A percentile compares a stretch with the other conserved stretches of the same genome.
Conservation (phyloP, 2,113 vertebrate genomes). For the Catagonus wagneri region DNA sequence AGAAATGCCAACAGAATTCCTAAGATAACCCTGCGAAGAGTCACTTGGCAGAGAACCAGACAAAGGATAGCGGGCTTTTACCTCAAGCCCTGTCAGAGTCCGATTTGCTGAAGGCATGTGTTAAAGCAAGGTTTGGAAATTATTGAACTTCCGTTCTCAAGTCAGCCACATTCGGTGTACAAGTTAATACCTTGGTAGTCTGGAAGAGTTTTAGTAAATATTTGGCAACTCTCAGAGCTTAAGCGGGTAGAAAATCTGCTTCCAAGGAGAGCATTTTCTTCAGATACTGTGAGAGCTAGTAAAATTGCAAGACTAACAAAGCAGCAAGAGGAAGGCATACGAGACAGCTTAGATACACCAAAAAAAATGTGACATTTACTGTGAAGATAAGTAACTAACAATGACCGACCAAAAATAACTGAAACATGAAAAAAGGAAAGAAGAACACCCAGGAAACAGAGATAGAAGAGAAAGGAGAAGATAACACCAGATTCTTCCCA, state of each 20-base stretch:
- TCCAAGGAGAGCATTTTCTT: not conserved
- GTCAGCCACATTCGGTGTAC: not conserved
- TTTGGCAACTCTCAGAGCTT: not conserved
- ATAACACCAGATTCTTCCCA: not conserved
- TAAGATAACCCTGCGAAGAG: not conserved
- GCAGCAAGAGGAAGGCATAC: not conserved
- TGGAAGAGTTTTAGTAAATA: conserved; percentile 8
- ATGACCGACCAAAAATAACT: not conserved
- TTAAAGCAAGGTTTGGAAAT: conserved; percentile 9
- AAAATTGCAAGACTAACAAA: not conserved
- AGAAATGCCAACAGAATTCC: conserved; percentile 17
- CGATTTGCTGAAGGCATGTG: conserved; percentile 6
- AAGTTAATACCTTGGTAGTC: not conserved
- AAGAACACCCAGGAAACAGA: not conserved
- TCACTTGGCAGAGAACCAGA: conserved; percentile 30
- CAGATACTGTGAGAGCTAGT: not conserved
- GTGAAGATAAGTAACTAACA: not conserved
- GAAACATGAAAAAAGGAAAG: not conserved
- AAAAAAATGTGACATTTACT: not conserved
- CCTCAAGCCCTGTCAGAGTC: not conserved
- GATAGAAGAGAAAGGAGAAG: not conserved
- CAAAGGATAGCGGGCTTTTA: not conserved
- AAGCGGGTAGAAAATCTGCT: not conserved
- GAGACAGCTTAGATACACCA: not conserved
- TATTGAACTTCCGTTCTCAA: not conserved